Evolutionary conservation across 2,888 invertebrate genomes (phyloP), one percentile per base, ranked within the genome.

Genomic region (Parthenolecanium corni): DNA sequence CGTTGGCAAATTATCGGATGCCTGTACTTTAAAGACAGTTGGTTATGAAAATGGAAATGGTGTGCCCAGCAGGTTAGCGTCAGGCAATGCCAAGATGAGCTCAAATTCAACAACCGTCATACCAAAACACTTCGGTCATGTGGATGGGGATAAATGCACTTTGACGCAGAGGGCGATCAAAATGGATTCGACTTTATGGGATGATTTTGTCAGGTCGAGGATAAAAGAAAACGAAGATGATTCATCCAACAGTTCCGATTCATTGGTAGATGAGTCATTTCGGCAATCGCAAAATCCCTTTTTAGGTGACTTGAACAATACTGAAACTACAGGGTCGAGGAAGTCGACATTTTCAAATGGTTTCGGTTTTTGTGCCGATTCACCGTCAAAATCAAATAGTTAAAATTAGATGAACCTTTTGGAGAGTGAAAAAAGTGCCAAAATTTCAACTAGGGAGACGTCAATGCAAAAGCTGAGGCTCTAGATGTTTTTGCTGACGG

Each of bases 261-360:
- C 20, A 49, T 49, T 14, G 14, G 38, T 14, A 61, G 47, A 21
- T 49, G 61, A 61, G 38, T 61, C 61, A 2, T 61, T 49, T 40
- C 49, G 49, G 49, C 61, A 51, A 21, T 61, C 61, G 12, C 61
- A 61, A 61, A 61, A 61, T 51, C 61, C 61, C n/a, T 61, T 61
- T 38, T 20, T 61, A 12, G 61, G 49, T 1, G 61, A 61, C 38
- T 23, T 61, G 24, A 61, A 54, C 6, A 23, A 46, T 16, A 38
- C 9, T 12, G 40, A 25, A 3, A 49, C 31, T 16, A 6, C 9
- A 5, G 5, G 6, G 5, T 23, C 4, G 9, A 20, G 20, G 1
- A 49, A 23, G 11, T 18, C 18, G 5, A 21, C 49, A 9, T 49
- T 61, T 38, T 61, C 61, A 24, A 61, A 38, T 38, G 49, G 61